These are phyloP conservation scores for Urophycis tenuis DNA, from an alignment of 2,797 vertebrate genomes.

Conservation along the genomic window DNA sequence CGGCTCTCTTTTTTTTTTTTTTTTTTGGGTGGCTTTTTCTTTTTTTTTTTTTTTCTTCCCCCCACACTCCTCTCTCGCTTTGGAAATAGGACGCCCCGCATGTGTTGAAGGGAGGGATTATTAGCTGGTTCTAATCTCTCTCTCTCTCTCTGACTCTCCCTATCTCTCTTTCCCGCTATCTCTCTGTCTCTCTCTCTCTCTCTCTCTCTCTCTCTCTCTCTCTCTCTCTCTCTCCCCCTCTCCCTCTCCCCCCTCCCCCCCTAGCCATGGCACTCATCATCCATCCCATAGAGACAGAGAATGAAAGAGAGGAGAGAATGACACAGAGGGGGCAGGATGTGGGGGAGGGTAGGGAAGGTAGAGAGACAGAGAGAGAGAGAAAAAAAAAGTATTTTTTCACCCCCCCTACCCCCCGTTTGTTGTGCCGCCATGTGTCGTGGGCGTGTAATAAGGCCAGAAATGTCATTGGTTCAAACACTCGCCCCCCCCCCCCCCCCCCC, in stretches of 20 bases:
- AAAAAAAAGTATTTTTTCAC: slow-evolving; percentile 49
- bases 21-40: slow-evolving; percentile 74
- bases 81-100: slow-evolving; percentile 89
- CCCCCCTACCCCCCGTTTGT: slow-evolving; percentile 56
- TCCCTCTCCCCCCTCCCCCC: slow-evolving; percentile 38
- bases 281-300: slow-evolving; percentile 46
- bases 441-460: slow-evolving; percentile 68
- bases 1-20: slow-evolving; percentile 44
- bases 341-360: slow-evolving; percentile 20
- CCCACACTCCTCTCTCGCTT: slow-evolving; percentile 89
- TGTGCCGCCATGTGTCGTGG: slow-evolving; percentile 57
- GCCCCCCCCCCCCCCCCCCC: no score
- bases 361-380: slow-evolving; percentile 18
- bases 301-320: slow-evolving; percentile 51
- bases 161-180: slow-evolving; percentile 57
- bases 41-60: slow-evolving; percentile 30
- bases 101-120: slow-evolving; percentile 91
- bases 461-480: slow-evolving; percentile 66
- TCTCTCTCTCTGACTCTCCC: slow-evolving; percentile 66
- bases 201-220: slow-evolving; percentile 63
- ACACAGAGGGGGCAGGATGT: slow-evolving; percentile 51
- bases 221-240: slow-evolving; percentile 66
- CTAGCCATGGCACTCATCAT: slow-evolving; percentile 41
- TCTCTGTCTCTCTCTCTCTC: slow-evolving; percentile 27
- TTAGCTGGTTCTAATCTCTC: slow-evolving; percentile 87